phyloP scores from a whole-genome alignment of 2,888 invertebrate genomes.

The Cosmorhoe ocellata region DNA sequence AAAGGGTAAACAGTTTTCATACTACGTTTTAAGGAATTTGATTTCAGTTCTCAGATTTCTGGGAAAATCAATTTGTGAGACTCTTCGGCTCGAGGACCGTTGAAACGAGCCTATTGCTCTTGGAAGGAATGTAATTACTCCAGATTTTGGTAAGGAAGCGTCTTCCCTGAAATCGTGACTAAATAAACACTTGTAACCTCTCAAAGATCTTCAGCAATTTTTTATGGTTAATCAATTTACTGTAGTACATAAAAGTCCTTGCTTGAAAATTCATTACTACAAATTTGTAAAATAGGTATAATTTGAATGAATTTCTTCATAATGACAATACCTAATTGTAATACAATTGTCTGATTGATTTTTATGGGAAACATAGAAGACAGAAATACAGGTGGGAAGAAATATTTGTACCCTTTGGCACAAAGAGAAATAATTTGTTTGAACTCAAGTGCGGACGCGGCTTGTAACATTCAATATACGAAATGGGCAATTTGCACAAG shows the following conservation, averaged over 20 bases:
- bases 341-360: too few species aligned
- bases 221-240: too few species aligned
- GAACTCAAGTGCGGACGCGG: conserved; percentile 7
- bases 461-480: conserved; percentile 34
- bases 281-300: too few species aligned
- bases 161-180: not conserved
- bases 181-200: not conserved
- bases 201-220: too few species aligned
- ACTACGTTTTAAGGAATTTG: not conserved
- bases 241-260: too few species aligned
- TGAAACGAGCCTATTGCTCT: conserved; percentile 25
- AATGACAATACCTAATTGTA: too few species aligned
- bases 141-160: conserved; percentile 16
- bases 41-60: conserved; percentile 11
- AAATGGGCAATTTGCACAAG: conserved; percentile 31
- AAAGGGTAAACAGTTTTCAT: conserved; percentile 2
- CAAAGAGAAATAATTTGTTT: not conserved
- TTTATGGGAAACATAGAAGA: too few species aligned
- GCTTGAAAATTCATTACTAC: too few species aligned
- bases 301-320: too few species aligned
- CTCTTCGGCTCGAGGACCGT: conserved; percentile 13
- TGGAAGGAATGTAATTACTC: conserved; percentile 26
- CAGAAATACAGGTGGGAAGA: too few species aligned
- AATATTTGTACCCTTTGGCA: too few species aligned
- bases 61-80: conserved; percentile 15